Evolutionary conservation across 2,888 invertebrate species (phyloP), one percentile per base, ranked within the genome.

Genomic region (Ganaspis brasiliensis): DNA sequence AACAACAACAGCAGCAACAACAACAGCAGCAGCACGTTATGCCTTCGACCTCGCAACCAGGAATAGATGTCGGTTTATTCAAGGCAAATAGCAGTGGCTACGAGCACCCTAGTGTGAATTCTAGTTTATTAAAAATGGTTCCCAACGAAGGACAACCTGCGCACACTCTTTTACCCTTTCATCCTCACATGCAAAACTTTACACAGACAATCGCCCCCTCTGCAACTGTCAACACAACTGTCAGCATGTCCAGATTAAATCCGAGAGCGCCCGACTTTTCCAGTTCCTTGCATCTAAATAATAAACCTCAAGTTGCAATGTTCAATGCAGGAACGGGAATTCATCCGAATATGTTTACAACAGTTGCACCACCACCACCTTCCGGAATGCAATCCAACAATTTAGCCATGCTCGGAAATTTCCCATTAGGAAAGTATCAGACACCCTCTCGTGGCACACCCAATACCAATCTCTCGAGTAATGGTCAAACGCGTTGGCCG

Each of bases 191-290:
- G 84, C 85, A 83, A 59, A 89, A 85, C 59, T 90, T 86, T 72
- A 81, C 91, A 3, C 91, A 90, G 59, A 87, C 90, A 1, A 85
- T 87, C 67, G 79, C 83, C 40, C 77, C 88, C 82, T 78, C 90
- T 79, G 85, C 86, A 81, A 86, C 92, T 82, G 87, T 91, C 77
- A 87, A 89, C 79, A 92, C 93, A 35, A 92, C 93, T 21, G 92
- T 93, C 78, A 93, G 92, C 73, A 93, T 94, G 92, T 94, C 95
- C 55, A 94, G 96, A 74, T 92, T 97, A 55, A 97, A 97, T 91
- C 96, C 96, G 0, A 94, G 96, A 84, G 96, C 96, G 4, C 96
- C 96, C 0, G 96, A 96, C 86, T 97, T 96, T 89, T 94, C 95
- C 0, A 93, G 94, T 80, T 92, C 93, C 55, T 85, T 92, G 31